Evolutionary conservation across 1,140 invertebrate genomes (phyloP).

Genomic region (Euglossa dilemma): DNA sequence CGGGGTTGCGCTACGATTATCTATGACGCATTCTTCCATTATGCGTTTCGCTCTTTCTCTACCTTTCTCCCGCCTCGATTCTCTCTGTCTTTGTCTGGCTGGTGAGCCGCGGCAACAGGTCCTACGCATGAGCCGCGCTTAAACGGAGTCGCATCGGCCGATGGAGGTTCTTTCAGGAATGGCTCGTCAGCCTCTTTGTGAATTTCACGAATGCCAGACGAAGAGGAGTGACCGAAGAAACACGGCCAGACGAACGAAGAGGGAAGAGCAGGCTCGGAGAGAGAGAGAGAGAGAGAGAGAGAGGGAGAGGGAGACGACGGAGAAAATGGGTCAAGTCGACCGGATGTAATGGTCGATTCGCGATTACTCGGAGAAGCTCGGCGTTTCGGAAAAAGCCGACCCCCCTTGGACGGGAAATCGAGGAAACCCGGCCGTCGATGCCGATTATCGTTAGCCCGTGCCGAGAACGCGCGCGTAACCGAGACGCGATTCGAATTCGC

Average conservation of each 20-base stretch:
- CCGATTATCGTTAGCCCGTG: too few species aligned
- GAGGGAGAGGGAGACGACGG: neutral
- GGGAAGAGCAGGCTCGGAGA: neutral
- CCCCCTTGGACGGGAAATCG: too few species aligned
- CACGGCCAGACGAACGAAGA: slow-evolving; percentile 22
- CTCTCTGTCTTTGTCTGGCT: slow-evolving; percentile 28
- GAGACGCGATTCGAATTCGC: neutral
- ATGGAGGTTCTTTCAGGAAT: slow-evolving; percentile 66
- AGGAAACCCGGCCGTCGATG: too few species aligned
- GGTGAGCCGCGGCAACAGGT: slow-evolving; percentile 73
- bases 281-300: slow-evolving; percentile 1
- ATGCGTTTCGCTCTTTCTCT: slow-evolving; percentile 60
- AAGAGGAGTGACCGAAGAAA: slow-evolving; percentile 29
- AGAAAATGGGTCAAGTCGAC: slow-evolving; percentile 59
- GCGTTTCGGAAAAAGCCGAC: too few species aligned
- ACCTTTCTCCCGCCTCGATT: slow-evolving; percentile 40
- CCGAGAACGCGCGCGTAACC: fast-evolving
- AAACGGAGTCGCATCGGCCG: slow-evolving; percentile 71
- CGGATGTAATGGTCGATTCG: slow-evolving; percentile 57
- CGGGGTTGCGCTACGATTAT: slow-evolving; percentile 74
- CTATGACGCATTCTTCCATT: slow-evolving; percentile 77
- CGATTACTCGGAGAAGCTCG: neutral
- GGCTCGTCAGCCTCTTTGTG: slow-evolving; percentile 65
- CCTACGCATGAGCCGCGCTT: slow-evolving; percentile 70
- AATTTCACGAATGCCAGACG: slow-evolving; percentile 60